Evolutionary conservation across 1,140 invertebrate genomes (phyloP).

Genomic region (Schlechtendalia chinensis): DNA sequence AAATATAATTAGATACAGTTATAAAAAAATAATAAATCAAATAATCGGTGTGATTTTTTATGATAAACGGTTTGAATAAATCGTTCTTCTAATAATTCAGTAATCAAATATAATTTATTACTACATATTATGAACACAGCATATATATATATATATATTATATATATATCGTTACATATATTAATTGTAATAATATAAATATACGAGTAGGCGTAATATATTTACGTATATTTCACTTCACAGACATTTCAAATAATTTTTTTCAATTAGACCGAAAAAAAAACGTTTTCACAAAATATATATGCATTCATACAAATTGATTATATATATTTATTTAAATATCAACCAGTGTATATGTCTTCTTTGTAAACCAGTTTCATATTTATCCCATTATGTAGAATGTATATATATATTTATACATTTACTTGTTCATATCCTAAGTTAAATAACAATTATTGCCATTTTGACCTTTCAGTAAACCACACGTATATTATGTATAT

Average conservation of each 20-base stretch:
- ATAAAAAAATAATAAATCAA: not conserved
- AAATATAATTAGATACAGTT: not conserved
- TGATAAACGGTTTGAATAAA: too few species aligned
- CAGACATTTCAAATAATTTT: not conserved
- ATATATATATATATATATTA: too few species aligned
- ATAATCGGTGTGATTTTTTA: too few species aligned
- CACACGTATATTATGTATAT: too few species aligned
- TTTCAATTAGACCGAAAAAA: conserved; percentile 12
- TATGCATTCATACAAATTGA: conserved; percentile 24
- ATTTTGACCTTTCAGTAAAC: conserved; percentile 22
- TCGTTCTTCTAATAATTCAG: too few species aligned
- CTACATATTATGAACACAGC: too few species aligned
- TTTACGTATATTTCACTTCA: not conserved
- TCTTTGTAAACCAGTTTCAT: conserved; percentile 27
- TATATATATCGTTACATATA: too few species aligned
- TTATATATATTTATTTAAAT: conserved; percentile 30
- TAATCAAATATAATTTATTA: too few species aligned
- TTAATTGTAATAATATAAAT: too few species aligned
- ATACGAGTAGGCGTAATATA: not conserved
- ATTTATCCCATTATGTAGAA: not conserved
- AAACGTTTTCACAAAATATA: not conserved
- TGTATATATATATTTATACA: too few species aligned
- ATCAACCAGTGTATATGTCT: conserved; percentile 3
- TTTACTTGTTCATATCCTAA: not conserved
- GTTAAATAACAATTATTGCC: conserved; percentile 26